Conservation (phyloP, 2,888 invertebrate species). For the Anaspis maculata region DNA sequence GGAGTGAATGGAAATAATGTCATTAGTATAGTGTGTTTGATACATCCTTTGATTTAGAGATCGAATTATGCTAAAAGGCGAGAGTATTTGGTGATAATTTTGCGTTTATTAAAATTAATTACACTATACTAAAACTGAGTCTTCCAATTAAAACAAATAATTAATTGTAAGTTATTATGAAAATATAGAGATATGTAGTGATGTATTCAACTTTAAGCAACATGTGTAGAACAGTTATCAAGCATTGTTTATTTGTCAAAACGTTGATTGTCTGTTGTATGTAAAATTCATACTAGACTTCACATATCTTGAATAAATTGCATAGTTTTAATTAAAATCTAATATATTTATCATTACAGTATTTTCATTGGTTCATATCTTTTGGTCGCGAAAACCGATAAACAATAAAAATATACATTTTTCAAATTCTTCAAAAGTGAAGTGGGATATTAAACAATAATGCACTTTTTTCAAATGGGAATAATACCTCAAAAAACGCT, state of each 20-base stretch:
- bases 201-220: conserved; percentile 34
- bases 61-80: too few species aligned
- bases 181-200: conserved; percentile 19
- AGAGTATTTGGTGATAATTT: conserved; percentile 20
- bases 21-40: conserved; percentile 33
- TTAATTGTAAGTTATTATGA: conserved; percentile 40
- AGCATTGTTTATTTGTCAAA: conserved; percentile 38
- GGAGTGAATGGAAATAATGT: conserved; percentile 19
- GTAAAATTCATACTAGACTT: conserved; percentile 38
- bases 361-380: too few species aligned
- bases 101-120: conserved; percentile 19
- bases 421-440: too few species aligned
- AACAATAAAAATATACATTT: too few species aligned
- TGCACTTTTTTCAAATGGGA: too few species aligned
- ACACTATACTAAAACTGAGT: conserved; percentile 42
- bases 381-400: too few species aligned
- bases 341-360: conserved; percentile 16
- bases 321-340: conserved; percentile 40
- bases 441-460: too few species aligned
- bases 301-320: conserved; percentile 38
- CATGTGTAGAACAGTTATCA: conserved; percentile 35
- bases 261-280: conserved; percentile 41
- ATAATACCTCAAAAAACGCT: too few species aligned
- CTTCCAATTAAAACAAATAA: conserved; percentile 46
- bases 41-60: conserved; percentile 27